These are phyloP conservation scores for Pteromalus puparum DNA, from an alignment of 1,140 invertebrate genomes.

Conservation along the genomic window DNA sequence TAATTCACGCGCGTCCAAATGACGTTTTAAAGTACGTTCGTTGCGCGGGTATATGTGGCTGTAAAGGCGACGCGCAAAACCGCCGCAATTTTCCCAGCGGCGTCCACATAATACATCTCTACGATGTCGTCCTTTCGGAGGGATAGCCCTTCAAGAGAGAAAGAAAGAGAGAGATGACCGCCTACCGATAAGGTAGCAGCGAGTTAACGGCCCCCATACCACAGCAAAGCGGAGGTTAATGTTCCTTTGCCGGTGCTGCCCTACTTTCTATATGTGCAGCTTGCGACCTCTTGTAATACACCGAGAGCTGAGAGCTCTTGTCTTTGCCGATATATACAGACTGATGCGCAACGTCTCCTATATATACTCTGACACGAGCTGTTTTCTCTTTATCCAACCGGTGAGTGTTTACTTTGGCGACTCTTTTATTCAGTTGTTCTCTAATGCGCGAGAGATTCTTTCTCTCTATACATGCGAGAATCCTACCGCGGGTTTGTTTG, in stretches of 20 bases:
- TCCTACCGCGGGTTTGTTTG: too few species aligned
- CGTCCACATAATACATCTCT: background rate
- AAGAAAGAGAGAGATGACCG: slow-evolving; percentile 2
- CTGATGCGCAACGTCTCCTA: background rate
- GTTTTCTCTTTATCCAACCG: too few species aligned
- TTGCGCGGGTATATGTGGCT: too few species aligned
- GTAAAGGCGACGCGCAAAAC: background rate
- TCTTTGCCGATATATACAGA: background rate
- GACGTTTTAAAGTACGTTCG: background rate
- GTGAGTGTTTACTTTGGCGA: too few species aligned
- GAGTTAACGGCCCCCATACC: slow-evolving; percentile 16
- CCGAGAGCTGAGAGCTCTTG: background rate
- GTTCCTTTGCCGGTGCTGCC: slow-evolving; percentile 17
- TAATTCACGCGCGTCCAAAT: background rate
- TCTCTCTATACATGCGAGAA: too few species aligned
- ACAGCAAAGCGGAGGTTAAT: slow-evolving; percentile 7
- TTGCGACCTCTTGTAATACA: background rate
- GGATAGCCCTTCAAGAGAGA: background rate
- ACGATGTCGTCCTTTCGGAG: background rate
- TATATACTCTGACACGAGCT: too few species aligned
- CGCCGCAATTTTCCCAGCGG: background rate
- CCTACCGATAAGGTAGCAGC: background rate
- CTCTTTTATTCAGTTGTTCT: too few species aligned
- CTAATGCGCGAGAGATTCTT: too few species aligned
- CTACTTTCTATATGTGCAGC: slow-evolving; percentile 22